Conservation (phyloP, 2,888 invertebrate species). For the Lissocephala sabroskyi region DNA sequence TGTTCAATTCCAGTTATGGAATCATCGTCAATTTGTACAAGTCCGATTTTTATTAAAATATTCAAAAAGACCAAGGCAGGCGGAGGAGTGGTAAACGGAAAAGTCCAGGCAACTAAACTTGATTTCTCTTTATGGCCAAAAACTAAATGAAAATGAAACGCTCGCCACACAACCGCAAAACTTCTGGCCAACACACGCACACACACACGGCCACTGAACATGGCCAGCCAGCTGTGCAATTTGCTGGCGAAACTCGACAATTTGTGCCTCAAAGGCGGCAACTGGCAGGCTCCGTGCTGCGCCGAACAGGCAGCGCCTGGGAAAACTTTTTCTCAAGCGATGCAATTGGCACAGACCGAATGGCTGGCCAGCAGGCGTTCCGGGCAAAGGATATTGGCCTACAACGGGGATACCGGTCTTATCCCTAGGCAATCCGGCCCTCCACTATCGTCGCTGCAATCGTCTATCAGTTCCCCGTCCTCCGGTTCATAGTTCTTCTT, state of each 20-base stretch:
- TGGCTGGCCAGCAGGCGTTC: no score
- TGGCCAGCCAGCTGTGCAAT: constrained; percentile 53
- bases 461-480: constrained; percentile 35
- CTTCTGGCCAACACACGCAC: neutral
- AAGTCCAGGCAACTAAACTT: no score
- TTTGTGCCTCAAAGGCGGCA: constrained; percentile 25
- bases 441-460: no score
- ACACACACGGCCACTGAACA: neutral
- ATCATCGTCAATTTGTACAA: no score
- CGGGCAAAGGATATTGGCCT: no score
- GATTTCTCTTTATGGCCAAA: constrained; percentile 15
- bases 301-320: constrained; percentile 20
- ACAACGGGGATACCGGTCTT: no score
- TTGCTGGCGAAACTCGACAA: constrained; percentile 50
- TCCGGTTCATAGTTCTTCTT: constrained; percentile 6
- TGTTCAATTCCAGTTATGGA: no score
- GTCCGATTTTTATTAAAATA: no score
- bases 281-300: constrained; percentile 29
- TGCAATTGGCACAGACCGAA: constrained; percentile 26
- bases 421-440: no score
- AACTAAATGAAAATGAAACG: constrained; percentile 57
- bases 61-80: no score
- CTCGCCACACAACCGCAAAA: constrained; percentile 29
- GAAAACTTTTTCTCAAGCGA: constrained; percentile 27
- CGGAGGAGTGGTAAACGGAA: no score